Conservation (phyloP, 2,113 vertebrate species). For the Neolamprologus falcicula region DNA sequence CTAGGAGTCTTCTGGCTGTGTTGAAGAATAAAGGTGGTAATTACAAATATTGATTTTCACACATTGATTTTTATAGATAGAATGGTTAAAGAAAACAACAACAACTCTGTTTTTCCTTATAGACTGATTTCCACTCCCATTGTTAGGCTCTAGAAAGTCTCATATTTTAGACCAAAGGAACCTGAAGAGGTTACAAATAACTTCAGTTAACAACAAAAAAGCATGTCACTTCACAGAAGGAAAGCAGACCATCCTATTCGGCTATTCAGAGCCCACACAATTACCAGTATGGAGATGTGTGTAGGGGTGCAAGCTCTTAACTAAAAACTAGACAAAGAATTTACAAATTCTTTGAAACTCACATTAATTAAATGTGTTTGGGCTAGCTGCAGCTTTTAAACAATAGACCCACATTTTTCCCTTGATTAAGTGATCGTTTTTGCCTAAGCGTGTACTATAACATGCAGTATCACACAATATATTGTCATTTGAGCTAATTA, state of each 20-base stretch:
- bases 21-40: not conserved
- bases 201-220: not conserved
- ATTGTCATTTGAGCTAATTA: not conserved
- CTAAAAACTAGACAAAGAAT: not conserved
- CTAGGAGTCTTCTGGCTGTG: not conserved
- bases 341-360: not conserved
- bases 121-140: not conserved
- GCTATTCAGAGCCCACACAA: not conserved
- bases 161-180: not conserved
- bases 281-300: not conserved
- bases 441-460: not conserved
- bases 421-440: not conserved
- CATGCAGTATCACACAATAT: not conserved
- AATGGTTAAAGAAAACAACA: not conserved
- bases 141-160: not conserved
- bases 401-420: not conserved
- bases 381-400: not conserved
- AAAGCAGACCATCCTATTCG: not conserved
- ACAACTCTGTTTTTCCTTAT: not conserved
- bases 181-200: not conserved
- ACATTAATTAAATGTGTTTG: not conserved
- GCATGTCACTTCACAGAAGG: not conserved
- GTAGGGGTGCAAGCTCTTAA: not conserved
- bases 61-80: not conserved
- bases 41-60: not conserved